These are phyloP conservation scores for Ictidomys tridecemlineatus DNA, from an alignment of 2,113 vertebrate genomes.

Conservation along the genomic window DNA sequence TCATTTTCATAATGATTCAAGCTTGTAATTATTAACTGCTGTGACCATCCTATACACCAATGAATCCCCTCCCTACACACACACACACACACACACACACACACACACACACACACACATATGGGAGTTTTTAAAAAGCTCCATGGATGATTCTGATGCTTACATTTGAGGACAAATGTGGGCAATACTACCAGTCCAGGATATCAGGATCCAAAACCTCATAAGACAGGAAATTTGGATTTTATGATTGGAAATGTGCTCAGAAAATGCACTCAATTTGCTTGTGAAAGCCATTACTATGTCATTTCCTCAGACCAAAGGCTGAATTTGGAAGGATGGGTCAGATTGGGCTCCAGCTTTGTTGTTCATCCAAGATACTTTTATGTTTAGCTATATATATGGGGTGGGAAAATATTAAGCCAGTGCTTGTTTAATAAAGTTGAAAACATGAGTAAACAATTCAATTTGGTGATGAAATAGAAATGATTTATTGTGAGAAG, in stretches of 20 bases:
- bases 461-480: conserved; percentile 56
- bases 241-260: conserved; percentile 61
- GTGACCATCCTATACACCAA: background rate
- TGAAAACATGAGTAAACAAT: conserved; percentile 64
- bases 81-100: too few relatives aligned
- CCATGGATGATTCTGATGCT: background rate
- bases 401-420: conserved; percentile 36
- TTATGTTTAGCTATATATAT: conserved; percentile 42
- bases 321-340: conserved; percentile 53
- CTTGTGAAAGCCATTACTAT: background rate
- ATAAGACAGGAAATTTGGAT: conserved; percentile 45
- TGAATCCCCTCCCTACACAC: too few relatives aligned
- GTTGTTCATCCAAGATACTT: conserved; percentile 69
- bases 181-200: background rate
- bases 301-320: conserved; percentile 62
- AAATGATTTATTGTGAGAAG: conserved; percentile 62
- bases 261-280: background rate
- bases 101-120: too few relatives aligned
- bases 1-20: background rate
- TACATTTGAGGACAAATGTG: background rate
- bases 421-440: conserved; percentile 53
- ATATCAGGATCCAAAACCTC: background rate
- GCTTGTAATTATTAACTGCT: background rate
- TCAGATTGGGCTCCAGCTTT: conserved; percentile 27
- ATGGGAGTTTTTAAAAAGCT: background rate